Base-by-base conservation (phyloP, 2,113 vertebrate species). In the Strix uralensis region DNA sequence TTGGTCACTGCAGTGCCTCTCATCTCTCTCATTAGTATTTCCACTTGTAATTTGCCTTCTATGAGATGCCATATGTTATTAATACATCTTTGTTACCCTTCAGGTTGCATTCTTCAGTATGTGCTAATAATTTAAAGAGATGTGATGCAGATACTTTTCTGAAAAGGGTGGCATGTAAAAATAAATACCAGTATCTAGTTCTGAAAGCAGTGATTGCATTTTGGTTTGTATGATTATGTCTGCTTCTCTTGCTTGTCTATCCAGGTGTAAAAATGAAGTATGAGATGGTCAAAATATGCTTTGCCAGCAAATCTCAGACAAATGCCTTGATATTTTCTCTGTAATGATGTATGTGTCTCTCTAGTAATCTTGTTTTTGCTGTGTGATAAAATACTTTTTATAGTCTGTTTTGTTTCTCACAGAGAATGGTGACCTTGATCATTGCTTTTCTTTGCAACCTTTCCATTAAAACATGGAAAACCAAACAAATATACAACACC, bases 341-440 rank as follows among this genome's bases (percentile, higher is more conserved):
- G 20, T 63, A 81, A 58, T n/a, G 18, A n/a, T 82, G 46, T 79
- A 81, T 3, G 9, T 82, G 5, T 55, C 61, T 96, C 36, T 92
- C 13, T 59, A 91, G n/a, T 90, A 96, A 92, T 95, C 97, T 87
- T 83, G 27, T 88, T 92, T 96, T 93, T 52, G 16, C 9, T 75
- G 15, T 51, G 80, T 90, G 67, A 92, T 92, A 90, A 86, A 97
- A 81, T 81, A 62, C 79, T 90, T 96, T 59, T 91, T 71, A 36
- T 73, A 81, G 7, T 61, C 44, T 90, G 11, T 65, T 94, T 95
- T 30, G 15, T 86, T 95, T 73, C 81, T 95, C 71, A 71, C 38
- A 70, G 49, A 3, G 2, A 93, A 92, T 11, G 5, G 44, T 67
- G 84, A 96, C 63, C 70, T 96, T 93, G 73, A 88, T 51, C 14